Evolutionary conservation across 2,888 invertebrate species (phyloP).

Genomic region (Tinea semifulvella): DNA sequence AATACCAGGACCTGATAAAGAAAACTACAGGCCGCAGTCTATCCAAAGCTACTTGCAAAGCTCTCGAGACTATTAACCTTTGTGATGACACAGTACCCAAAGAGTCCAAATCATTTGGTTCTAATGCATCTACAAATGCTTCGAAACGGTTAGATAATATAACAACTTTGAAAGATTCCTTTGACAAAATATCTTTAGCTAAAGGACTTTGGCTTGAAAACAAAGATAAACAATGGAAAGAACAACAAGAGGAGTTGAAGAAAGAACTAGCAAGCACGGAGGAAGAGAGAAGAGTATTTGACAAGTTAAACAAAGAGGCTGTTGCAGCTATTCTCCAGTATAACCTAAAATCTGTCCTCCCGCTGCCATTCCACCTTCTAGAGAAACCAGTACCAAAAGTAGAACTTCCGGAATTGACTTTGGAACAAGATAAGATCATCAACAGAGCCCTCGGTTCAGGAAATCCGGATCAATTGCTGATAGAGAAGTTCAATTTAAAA

Average conservation of each 20-base stretch:
- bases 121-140: too few relatives aligned
- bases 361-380: constrained; percentile 57
- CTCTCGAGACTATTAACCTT: neutral
- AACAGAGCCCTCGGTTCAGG: constrained; percentile 66
- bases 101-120: too few relatives aligned
- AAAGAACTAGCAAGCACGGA: constrained; percentile 45
- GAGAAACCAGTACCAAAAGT: constrained; percentile 46
- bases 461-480: constrained; percentile 72
- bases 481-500: constrained; percentile 59
- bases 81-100: constrained; percentile 30
- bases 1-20: neutral
- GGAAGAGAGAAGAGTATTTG: constrained; percentile 35
- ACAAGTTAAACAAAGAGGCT: constrained; percentile 53
- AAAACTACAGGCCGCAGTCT: neutral
- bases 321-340: constrained; percentile 50
- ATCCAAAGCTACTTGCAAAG: neutral
- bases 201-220: constrained; percentile 62
- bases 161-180: constrained; percentile 67
- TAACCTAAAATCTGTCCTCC: constrained; percentile 50
- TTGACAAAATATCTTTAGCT: constrained; percentile 57
- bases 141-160: constrained; percentile 46
- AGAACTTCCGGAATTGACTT: constrained; percentile 70
- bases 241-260: constrained; percentile 40
- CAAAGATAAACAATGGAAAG: constrained; percentile 53
- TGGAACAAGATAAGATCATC: constrained; percentile 70